Evolutionary conservation across 2,797 vertebrate species (phyloP).

Genomic region (Argyrosomus regius): DNA sequence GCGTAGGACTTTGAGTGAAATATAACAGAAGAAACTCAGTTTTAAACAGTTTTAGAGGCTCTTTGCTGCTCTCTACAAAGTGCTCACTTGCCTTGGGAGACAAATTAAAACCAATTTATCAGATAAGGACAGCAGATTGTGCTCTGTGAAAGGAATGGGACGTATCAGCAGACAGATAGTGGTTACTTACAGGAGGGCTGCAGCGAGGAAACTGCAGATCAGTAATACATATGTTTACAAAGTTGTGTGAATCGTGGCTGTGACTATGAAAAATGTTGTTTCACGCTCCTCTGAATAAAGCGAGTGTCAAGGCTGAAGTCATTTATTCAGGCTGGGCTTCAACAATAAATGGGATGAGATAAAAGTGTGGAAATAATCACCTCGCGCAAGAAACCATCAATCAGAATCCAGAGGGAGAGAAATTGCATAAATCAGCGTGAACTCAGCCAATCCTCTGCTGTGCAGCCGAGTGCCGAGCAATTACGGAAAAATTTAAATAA

Average conservation of each 20-base stretch:
- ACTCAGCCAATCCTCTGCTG: conserved; percentile 21
- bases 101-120: conserved; percentile 60
- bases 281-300: conserved; percentile 46
- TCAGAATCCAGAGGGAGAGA: conserved; percentile 37
- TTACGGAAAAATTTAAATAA: conserved; percentile 54
- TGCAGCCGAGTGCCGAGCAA: conserved; percentile 20
- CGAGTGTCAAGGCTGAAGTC: conserved; percentile 29
- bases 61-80: conserved; percentile 31
- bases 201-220: conserved; percentile 19
- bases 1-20: conserved; percentile 10
- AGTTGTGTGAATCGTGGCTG: conserved; percentile 29
- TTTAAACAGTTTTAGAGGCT: conserved; percentile 44
- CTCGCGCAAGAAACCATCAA: conserved; percentile 36
- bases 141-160: conserved; percentile 43
- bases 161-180: conserved; percentile 33
- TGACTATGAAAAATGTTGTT: conserved; percentile 53
- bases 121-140: conserved; percentile 41
- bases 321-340: conserved; percentile 51
- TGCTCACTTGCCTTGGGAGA: conserved; percentile 46
- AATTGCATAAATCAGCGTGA: conserved; percentile 23
- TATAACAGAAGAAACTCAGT: not conserved
- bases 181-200: conserved; percentile 27
- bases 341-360: conserved; percentile 49
- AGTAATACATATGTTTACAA: conserved; percentile 50
- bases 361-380: conserved; percentile 53